Evolutionary conservation across 1,140 invertebrate genomes (phyloP), one percentile per base, ranked within the genome.

Genomic region (Drosophila triauraria): DNA sequence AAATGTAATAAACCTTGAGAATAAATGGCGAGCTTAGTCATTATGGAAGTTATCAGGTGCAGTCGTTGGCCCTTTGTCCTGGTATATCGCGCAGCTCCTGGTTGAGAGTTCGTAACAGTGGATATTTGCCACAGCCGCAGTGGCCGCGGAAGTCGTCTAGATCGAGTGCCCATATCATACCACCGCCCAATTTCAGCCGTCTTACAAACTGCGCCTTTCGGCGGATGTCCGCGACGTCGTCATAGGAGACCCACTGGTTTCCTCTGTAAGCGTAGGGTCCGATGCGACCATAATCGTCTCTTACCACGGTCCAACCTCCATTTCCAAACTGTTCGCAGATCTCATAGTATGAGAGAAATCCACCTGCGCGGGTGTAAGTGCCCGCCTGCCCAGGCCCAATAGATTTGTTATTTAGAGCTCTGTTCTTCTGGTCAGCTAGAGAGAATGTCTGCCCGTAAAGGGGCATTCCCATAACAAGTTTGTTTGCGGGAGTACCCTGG

Each of bases 331-430:
- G 93, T 48, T 94, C 93, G 80, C 96, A 96, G 48, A 96, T 95
- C 94, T 98, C 97, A 91, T 98, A 98, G 91, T 97, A 98, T 1
- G 97, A 94, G 25, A 98, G 94, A 82, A 98, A 97, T 51, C 97
- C 97, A 79, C 95, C 93, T 4, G 97, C 95, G 69, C 96, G 94
- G 0, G 97, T 98, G 75, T 95, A 96, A 54, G 96, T 95, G 12
- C 97, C 97, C 7, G 96, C 95, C 87, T 96, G 94, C 43, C 96
- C 96, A 15, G 96, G 96, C 8, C 96, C 96, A 76, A 96, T 95
- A 0, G 96, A 94, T 8, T 95, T 94, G 2, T 95, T 95, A 78
- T 96, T 96, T 0, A 97, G 92, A 0, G 95, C 95, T 57, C 93
- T 94, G 25, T 95, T 93, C 5, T 94, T 93, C 25, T 93, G 94